Evolutionary conservation across 2,113 vertebrate genomes (phyloP), one percentile per base, ranked within the genome.

Genomic region (Brachyistius frenatus): DNA sequence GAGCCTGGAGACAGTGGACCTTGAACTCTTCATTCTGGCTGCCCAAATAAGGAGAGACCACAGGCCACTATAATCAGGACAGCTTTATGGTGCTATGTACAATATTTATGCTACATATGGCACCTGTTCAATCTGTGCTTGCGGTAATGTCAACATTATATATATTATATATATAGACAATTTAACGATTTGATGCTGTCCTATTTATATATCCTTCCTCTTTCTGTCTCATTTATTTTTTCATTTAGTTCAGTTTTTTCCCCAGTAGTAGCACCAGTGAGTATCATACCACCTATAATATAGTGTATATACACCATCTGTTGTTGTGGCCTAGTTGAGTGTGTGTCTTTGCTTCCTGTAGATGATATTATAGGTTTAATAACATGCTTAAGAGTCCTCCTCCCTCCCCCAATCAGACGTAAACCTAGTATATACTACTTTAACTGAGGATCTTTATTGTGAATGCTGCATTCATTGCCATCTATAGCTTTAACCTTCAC

Each of bases 11-110:
- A 55, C 2, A 54, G 13, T 7, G 49, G 63, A 31, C 52, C 16
- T 23, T 47, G 9, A 62, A 49, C 8, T 2, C 55, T 36, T 63
- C 52, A 35, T 15, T 64, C 52, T 71, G 10, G 75, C 36, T 81
- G 77, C 41, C 89, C 75, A 81, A 80, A 91, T 87, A 88, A 80
- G 84, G 86, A 84, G 10, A 58, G 41, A 55, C 16, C 35, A 31
- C 44, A 66, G 33, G 47, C 57, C 13, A 11, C 58, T 9, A 9
- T 37, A 62, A 71, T 30, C 50, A 16, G 46, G 70, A 36, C 49
- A 60, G n/a, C 49, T 87, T 76, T 64, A 83, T 58, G 36, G 13
- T 53, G n/a, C 8, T 11, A 2, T 63, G 57, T 44, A 7, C 60
- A 66, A 60, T 74, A 62, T 77, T 70, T 64, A 39, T 39, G 44